Evolutionary conservation across 37 sponge, comb jelly and placozoan genomes (phyloP).

Genomic region (Chondrosia reniformis): DNA sequence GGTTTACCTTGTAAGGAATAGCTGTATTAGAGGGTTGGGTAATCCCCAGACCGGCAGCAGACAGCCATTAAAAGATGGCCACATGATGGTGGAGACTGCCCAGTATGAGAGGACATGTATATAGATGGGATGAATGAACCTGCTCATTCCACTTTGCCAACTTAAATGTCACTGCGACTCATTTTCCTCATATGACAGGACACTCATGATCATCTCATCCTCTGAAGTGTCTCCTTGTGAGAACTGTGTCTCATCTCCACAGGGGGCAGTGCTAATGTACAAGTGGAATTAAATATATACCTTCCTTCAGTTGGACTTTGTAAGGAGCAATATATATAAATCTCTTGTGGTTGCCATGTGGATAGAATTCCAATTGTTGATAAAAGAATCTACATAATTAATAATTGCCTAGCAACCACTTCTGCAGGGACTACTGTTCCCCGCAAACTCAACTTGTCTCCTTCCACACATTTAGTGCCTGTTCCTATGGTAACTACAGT

Average conservation of each 20-base stretch:
- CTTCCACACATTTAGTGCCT: conserved; percentile 83
- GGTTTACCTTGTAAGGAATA: conserved; percentile 68
- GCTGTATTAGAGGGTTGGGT: conserved; percentile 29
- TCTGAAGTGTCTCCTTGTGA: conserved; percentile 43
- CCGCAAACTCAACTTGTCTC: conserved; percentile 73
- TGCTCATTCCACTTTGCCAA: conserved; percentile 88
- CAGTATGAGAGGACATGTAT: conserved; percentile 82
- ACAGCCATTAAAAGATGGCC: conserved; percentile 95
- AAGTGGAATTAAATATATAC: conserved; percentile 71
- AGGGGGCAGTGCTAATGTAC: conserved; percentile 96
- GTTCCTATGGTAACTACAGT: conserved; percentile 83
- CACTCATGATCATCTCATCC: conserved; percentile 43
- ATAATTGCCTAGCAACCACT: conserved; percentile 82
- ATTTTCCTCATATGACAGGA: conserved; percentile 83
- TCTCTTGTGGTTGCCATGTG: background rate
- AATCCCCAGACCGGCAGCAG: conserved; percentile 77
- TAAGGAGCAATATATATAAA: background rate
- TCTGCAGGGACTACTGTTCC: conserved; percentile 91
- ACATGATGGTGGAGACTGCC: conserved; percentile 83
- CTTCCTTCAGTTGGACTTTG: conserved; percentile 23
- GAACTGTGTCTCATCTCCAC: conserved; percentile 95
- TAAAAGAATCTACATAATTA: conserved; percentile 79
- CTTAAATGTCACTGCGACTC: conserved; percentile 96
- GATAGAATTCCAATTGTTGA: conserved; percentile 37
- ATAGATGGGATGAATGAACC: conserved; percentile 82